Conservation (phyloP, 2,888 invertebrate species). For the Tenodera sinensis region DNA sequence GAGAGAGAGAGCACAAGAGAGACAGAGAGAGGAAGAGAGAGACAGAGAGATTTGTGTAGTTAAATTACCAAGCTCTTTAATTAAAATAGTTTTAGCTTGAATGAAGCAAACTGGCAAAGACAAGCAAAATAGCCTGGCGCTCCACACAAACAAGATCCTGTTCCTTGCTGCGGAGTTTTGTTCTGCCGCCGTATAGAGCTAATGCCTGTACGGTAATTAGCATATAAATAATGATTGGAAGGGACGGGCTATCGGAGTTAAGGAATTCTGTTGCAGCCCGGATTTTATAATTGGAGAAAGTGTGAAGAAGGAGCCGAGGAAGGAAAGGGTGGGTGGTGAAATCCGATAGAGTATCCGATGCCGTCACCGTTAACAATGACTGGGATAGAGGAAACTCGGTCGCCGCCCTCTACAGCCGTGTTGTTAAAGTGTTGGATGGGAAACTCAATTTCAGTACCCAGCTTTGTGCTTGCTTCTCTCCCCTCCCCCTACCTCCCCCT, state of each 20-base stretch:
- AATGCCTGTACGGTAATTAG: constrained; percentile 26
- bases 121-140: constrained; percentile 36
- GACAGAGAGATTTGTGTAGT: constrained; percentile 37
- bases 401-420: background rate
- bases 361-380: constrained; percentile 10
- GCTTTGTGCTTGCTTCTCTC: background rate
- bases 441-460: constrained; percentile 13
- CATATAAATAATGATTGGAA: constrained; percentile 20
- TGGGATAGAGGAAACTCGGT: constrained; percentile 8
- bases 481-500: background rate
- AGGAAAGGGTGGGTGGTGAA: background rate
- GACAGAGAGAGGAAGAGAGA: background rate
- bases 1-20: background rate
- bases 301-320: background rate
- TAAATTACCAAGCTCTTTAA: constrained; percentile 49
- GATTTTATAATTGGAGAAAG: constrained; percentile 17
- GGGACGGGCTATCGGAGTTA: background rate
- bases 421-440: background rate
- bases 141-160: constrained; percentile 13
- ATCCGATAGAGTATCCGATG: constrained; percentile 9
- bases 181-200: background rate
- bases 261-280: constrained; percentile 9
- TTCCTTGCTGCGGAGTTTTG: background rate
- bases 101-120: constrained; percentile 44
- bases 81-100: constrained; percentile 48